Percentiles rank a stretch among this genome's conserved stretches.
Conservation (phyloP, 2,797 vertebrate species). For the Acropternis orthonyx region DNA sequence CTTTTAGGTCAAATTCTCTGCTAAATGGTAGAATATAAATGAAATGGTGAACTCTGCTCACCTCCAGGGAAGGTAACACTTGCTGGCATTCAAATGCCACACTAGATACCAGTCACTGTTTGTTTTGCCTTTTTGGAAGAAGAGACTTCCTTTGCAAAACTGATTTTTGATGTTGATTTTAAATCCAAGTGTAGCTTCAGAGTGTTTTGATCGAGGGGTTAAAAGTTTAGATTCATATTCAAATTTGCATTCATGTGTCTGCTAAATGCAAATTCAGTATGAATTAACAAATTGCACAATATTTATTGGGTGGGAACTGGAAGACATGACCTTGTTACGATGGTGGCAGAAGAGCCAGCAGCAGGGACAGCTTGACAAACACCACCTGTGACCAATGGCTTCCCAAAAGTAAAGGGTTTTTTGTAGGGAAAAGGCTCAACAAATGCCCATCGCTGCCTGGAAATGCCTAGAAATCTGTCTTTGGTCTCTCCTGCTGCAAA, state of each 20-base stretch:
- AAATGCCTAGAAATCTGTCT: not conserved
- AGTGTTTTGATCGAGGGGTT: not conserved
- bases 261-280: not conserved
- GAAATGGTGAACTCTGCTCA: not conserved
- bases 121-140: not conserved
- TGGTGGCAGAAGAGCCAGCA: not conserved
- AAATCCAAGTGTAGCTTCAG: not conserved
- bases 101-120: not conserved
- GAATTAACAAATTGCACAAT: not conserved
- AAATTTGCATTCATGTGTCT: not conserved
- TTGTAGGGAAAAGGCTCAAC: not conserved
- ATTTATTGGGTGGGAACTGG: not conserved
- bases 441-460: not conserved
- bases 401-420: not conserved
- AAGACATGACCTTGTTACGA: not conserved
- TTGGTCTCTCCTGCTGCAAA: not conserved
- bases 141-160: not conserved
- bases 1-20: not conserved
- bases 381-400: not conserved
- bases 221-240: not conserved
- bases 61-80: not conserved
- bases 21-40: not conserved
- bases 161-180: not conserved
- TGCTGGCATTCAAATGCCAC: not conserved
- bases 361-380: not conserved